Evolutionary conservation across 2,888 invertebrate genomes (phyloP).

Genomic region (Neoitamus cyanurus): DNA sequence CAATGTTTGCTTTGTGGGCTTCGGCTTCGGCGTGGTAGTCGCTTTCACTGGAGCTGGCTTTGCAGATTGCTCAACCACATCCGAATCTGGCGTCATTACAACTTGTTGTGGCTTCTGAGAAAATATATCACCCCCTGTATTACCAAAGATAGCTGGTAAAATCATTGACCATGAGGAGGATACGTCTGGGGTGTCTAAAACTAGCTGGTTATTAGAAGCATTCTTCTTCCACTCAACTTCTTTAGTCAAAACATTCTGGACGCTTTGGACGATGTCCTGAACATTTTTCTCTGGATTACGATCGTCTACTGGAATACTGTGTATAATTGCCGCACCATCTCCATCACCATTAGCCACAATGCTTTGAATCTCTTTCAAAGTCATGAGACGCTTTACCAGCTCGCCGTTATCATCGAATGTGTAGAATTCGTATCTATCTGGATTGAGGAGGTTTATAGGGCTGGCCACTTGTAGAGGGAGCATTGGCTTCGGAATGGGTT

Average conservation of each 20-base stretch:
- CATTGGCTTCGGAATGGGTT: conserved; percentile 74
- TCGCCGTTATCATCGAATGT: conserved; percentile 88
- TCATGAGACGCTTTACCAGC: conserved; percentile 84
- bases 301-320: conserved; percentile 60
- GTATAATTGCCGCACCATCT: conserved; percentile 68
- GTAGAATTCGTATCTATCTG: conserved; percentile 88
- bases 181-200: conserved; percentile 78
- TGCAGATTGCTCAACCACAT: conserved; percentile 62
- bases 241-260: conserved; percentile 84
- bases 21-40: conserved; percentile 44
- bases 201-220: conserved; percentile 67
- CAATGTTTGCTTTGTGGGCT: conserved; percentile 27
- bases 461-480: conserved; percentile 77
- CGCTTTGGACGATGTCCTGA: conserved; percentile 83
- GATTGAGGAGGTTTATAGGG: conserved; percentile 81
- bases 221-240: conserved; percentile 74
- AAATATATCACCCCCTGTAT: conserved; percentile 73
- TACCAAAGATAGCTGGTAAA: conserved; percentile 82
- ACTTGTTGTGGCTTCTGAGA: conserved; percentile 67
- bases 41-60: conserved; percentile 45
- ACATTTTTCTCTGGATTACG: conserved; percentile 76
- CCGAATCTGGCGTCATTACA: conserved; percentile 66
- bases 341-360: conserved; percentile 86
- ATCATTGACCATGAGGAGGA: conserved; percentile 85
- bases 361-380: conserved; percentile 84